Base-by-base conservation (phyloP, 1,140 invertebrate species). In the Drosophila kurseongensis region DNA sequence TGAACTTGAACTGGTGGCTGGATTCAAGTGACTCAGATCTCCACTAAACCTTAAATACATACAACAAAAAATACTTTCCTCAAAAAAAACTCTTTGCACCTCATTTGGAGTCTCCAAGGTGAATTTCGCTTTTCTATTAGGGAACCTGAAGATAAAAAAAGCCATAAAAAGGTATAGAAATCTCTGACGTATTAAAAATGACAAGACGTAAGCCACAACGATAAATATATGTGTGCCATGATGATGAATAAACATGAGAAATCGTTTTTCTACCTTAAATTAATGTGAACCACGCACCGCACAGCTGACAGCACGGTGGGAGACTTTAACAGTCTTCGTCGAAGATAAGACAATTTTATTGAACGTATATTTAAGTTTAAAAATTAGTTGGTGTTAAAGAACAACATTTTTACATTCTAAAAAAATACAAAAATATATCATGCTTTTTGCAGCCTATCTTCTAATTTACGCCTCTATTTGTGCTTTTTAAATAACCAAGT, bases 161-260 rank as follows among this genome's bases (percentile, higher is more conserved):
- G n/a, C 32, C 27, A 7, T 7, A 1, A 50, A 48, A 14, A 14
- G 7, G 32, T 41, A 45, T 29, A 41, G 16, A 23, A 47, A 45
- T 14, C 36, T 71, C 65, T 71, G 67, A 71, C 67, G 67, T 71
- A 72, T 14, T 29, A 18, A 13, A 7, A 23, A 36, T 57, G 65
- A 27, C 67, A 57, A 57, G 35, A 71, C 50, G 51, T 18, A 44
- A 55, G 29, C 40, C 9, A 27, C 50, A 18, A 5, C 12, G 12
- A n/a, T 41, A 41, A 5, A 23, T 47, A 29, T n/a, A 41, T 48
- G 44, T 71, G 63, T 67, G 60, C 27, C 44, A 32, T 32, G 29
- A 32, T 36, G 12, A 71, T 72, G 66, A 71, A 68, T 68, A 67
- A 71, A 71, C 52, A 71, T 72, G 27, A n/a, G 42, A 18, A 71